Base-by-base conservation (phyloP, 2,888 invertebrate species). In the Limnephilus lunatus region DNA sequence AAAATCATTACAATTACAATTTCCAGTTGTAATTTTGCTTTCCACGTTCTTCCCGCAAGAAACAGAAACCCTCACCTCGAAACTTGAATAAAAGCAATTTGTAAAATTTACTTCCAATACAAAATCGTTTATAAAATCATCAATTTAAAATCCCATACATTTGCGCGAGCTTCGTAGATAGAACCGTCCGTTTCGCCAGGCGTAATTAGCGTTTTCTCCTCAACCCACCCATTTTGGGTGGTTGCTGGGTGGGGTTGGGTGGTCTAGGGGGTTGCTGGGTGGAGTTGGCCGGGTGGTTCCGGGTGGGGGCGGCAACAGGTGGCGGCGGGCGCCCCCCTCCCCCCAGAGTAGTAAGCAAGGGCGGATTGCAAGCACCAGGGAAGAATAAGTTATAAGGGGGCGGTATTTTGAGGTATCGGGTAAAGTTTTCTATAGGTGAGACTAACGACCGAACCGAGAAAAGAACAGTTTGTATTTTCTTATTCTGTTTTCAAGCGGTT, bases 321-420 rank as follows among this genome's bases (percentile, higher is more conserved):
- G 94, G 94, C 81, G 86, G 82, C 93, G 88, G 91, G 89, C 93
- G 53, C 94, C 94, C 94, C 92, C 92, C 92, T 93, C n/a, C n/a
- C 32, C 35, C 35, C 3, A 91, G 92, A n/a, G 85, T n/a, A 86
- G 81, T 39, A 90, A 83, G 44, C 90, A 35, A 89, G 91, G 91
- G 94, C 93, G 93, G 93, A 92, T 30, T 93, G 94, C 94, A 93
- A 92, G 90, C 93, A 93, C 94, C 94, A 94, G 94, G 94, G 94
- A 94, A 94, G 94, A 94, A 94, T 94, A 94, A 94, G 94, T 94
- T 94, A 94, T 94, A 87, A 91, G 94, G 94, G 94, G 94, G 94
- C 94, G 94, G 94, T 94, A 94, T 93, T 94, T 94, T 94, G 94
- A 94, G 94, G 94, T 30, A 53, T 68, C 32, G 35, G 39, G 92